phyloP scores from a whole-genome alignment of 2,888 invertebrate species.

The Lasioglossum marginatum region DNA sequence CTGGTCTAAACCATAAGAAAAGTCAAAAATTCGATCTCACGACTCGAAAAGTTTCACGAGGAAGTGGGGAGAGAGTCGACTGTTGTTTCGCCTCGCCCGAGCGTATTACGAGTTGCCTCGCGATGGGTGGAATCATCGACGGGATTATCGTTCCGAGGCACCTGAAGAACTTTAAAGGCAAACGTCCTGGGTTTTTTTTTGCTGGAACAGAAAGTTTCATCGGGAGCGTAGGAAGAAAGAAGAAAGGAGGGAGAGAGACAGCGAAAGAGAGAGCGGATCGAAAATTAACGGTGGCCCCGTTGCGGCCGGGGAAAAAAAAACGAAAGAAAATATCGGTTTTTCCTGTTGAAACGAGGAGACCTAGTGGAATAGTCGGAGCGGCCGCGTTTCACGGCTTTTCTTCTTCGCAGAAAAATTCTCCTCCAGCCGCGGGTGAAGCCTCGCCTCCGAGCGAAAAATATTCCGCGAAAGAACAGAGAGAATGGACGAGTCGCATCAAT shows the following conservation, averaged over 20 bases:
- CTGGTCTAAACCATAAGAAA: neutral
- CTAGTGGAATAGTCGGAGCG: slow-evolving; percentile 19
- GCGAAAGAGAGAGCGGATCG: neutral
- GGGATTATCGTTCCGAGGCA: neutral
- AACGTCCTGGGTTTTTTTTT: neutral
- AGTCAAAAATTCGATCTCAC: neutral
- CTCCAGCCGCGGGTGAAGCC: neutral
- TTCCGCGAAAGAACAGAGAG: neutral
- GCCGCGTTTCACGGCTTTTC: neutral
- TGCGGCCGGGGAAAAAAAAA: neutral
- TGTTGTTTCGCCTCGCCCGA: neutral
- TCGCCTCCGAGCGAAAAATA: neutral
- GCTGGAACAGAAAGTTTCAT: neutral
- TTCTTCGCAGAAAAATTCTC: slow-evolving; percentile 8
- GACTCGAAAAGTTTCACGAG: neutral
- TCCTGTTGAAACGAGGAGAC: slow-evolving; percentile 32
- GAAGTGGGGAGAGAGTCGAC: neutral
- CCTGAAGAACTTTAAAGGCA: neutral
- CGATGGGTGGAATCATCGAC: neutral
- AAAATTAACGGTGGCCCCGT: slow-evolving; percentile 15
- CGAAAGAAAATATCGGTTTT: slow-evolving; percentile 46
- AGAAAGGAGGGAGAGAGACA: neutral
- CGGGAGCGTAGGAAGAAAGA: neutral
- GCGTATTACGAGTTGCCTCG: neutral
- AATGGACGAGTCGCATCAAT: neutral